These are phyloP conservation scores for Urosaurus nigricauda DNA, from an alignment of 2,797 vertebrate genomes.

Conservation along the genomic window DNA sequence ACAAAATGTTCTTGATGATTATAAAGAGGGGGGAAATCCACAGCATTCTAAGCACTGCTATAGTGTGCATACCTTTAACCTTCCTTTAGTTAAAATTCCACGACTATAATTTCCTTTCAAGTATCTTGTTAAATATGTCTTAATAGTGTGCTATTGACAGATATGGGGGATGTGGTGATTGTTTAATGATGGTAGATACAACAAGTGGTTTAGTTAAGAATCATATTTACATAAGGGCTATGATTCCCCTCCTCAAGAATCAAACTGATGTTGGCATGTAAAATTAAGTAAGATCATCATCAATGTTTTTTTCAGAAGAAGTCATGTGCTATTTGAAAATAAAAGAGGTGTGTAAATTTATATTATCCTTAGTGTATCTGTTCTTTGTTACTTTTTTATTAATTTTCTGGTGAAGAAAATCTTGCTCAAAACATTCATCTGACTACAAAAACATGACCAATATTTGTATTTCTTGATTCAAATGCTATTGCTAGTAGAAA, in stretches of 20 bases:
- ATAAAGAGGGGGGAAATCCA: constrained; percentile 20
- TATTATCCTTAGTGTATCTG: constrained; percentile 15
- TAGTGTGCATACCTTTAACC: constrained; percentile 32
- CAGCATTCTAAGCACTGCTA: not conserved
- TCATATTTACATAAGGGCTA: constrained; percentile 28
- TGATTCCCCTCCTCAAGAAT: constrained; percentile 1
- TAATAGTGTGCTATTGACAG: constrained; percentile 42
- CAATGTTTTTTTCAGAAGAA: constrained; percentile 45
- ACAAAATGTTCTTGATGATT: not conserved
- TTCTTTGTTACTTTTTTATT: not conserved
- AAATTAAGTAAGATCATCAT: constrained; percentile 11
- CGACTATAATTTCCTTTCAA: constrained; percentile 40
- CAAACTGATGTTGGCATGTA: constrained; percentile 34
- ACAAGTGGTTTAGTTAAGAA: constrained; percentile 46
- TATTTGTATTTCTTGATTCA: constrained; percentile 38
- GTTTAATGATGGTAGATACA: constrained; percentile 47
- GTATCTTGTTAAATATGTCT: constrained; percentile 40
- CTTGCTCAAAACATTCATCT: constrained; percentile 11
- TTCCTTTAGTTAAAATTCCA: constrained; percentile 34
- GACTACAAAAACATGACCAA: not conserved
- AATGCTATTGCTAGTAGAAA: not conserved
- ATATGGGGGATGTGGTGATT: constrained; percentile 10
- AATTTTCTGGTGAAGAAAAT: constrained; percentile 1
- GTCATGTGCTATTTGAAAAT: constrained; percentile 45
- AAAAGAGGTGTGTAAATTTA: constrained; percentile 17